Conservation (phyloP, 2,797 vertebrate species). For the Sebastes itinus region DNA sequence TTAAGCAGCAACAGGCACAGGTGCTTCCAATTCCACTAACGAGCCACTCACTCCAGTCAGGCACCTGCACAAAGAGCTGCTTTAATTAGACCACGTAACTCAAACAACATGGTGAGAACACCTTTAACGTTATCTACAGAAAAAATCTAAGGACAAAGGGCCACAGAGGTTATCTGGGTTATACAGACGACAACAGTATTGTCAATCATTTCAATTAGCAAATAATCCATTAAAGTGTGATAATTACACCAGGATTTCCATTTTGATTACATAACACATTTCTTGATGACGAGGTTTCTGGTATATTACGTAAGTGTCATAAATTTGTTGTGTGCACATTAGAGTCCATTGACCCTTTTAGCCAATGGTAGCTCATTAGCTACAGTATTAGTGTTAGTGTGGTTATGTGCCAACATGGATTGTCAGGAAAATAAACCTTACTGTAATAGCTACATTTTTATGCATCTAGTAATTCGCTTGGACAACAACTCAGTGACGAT, state of each 20-base stretch:
- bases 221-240: background rate
- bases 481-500: background rate
- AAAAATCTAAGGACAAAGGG: background rate
- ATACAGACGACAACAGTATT: background rate
- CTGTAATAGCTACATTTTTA: background rate
- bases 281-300: background rate
- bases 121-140: background rate
- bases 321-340: background rate
- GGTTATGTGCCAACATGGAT: background rate
- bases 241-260: background rate
- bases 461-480: too few species aligned
- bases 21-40: slow-evolving; percentile 24
- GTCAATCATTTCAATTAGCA: background rate
- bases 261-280: background rate
- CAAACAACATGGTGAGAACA: background rate
- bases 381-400: background rate
- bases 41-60: slow-evolving; percentile 2
- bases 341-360: background rate
- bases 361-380: background rate
- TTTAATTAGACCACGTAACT: background rate
- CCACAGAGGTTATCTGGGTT: background rate
- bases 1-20: slow-evolving; percentile 8
- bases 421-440: background rate
- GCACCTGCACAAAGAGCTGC: slow-evolving; percentile 13
- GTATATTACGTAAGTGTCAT: background rate